Base-by-base conservation (phyloP, 2,113 vertebrate genomes). In the Tonatia bakeri region DNA sequence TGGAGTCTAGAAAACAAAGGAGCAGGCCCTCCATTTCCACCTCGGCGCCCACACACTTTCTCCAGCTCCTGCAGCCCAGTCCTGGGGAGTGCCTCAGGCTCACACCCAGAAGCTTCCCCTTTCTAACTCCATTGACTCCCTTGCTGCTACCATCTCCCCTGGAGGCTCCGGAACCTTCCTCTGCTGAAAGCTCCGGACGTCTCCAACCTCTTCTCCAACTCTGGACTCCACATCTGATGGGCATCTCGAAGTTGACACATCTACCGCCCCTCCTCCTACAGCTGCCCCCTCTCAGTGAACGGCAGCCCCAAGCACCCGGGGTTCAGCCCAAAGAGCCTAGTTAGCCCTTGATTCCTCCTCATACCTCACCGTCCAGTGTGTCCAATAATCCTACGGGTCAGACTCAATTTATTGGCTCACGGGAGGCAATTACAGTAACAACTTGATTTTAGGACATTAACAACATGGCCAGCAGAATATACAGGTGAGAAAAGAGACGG, bases 261-360 rank as follows among this genome's bases (percentile, higher is more conserved):
- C 11, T 7, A 28, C 52, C 26, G 16, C 36, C 33, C 56, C 33
- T 24, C 16, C 40, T 16, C 16, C 40, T 13, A 4, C 2, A 8
- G 54, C 1, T 3, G 5, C 17, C 33, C 14, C 4, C 28, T 1
- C 52, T 40, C 75, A n/a, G 52, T 31, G 7, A 54, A 56, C 0
- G 13, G 45, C 28, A 61, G 67, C 14, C 24, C 8, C 40, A 9
- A 0, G 9, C 28, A 13, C 26, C 24, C 4, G 4, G 22, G 1
- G 7, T 6, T 31, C 1, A 15, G 4, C 87, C 45, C 54, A 3
- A 19, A 40, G 47, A 82, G 2, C n/a, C 79, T 16, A 6, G 24
- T 28, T 36, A 33, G 12, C 56, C 76, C 24, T 26, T 1, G 13
- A 73, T 4, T 82, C 26, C 38, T 92, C 28, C 67, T 81, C 52